These are phyloP conservation scores for Echeneis naucrates DNA, from an alignment of 2,797 vertebrate genomes.

Conservation along the genomic window DNA sequence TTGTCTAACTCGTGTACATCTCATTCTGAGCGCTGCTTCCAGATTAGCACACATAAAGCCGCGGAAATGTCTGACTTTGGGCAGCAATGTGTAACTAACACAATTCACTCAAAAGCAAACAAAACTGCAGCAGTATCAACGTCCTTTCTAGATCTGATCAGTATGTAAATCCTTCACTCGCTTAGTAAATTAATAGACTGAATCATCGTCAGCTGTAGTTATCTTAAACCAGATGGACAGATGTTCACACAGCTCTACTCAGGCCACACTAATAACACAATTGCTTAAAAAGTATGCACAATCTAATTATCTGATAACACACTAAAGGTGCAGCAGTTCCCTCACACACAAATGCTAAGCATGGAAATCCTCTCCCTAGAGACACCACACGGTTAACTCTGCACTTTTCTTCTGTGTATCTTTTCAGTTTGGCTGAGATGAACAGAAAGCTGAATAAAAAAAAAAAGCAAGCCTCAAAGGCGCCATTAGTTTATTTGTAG, in stretches of 20 bases:
- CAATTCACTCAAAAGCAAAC: constrained; percentile 9
- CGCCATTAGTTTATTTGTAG: constrained; percentile 28
- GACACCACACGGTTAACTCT: constrained; percentile 5
- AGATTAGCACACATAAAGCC: constrained; percentile 2
- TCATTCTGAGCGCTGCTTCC: constrained; percentile 3
- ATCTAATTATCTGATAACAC: constrained; percentile 20
- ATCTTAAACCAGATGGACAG: constrained; percentile 16
- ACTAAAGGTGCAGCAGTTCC: constrained; percentile 1
- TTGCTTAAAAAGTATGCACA: constrained; percentile 17
- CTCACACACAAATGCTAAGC: constrained; percentile 4
- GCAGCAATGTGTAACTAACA: neutral
- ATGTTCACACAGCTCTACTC: constrained; percentile 8
- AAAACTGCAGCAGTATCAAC: neutral
- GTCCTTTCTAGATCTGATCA: neutral
- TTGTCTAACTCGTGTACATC: constrained; percentile 3
- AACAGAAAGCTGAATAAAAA: constrained; percentile 26
- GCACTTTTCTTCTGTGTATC: neutral
- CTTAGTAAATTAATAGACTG: constrained; percentile 7
- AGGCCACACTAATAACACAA: constrained; percentile 30
- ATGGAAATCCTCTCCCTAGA: constrained; percentile 1
- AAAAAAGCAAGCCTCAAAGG: neutral
- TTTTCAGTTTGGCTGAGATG: constrained; percentile 31
- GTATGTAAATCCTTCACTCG: constrained; percentile 23
- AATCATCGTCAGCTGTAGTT: constrained; percentile 11
- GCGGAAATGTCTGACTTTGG: neutral